Base-by-base conservation (phyloP, 92 coral and sea anemone genomes). In the Porites cylindrica region DNA sequence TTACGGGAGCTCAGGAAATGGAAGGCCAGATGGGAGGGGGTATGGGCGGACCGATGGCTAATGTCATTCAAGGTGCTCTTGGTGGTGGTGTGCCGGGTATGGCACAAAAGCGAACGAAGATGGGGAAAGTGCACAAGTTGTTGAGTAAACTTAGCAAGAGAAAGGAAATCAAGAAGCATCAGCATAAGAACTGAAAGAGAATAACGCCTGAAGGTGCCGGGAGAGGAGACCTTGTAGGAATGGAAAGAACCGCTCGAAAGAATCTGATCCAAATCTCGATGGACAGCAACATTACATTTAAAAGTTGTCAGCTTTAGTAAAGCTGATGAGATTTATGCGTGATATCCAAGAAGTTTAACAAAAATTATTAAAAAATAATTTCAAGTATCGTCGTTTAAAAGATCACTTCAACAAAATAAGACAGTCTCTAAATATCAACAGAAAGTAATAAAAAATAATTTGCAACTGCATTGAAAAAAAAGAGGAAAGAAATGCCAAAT, bases 111-210 rank as follows among this genome's bases (percentile, higher is more conserved):
- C 91, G 93, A 76, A 74, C 82, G 13, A 90, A 90, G 88, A 47
- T 90, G 88, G 89, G 91, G 83, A 90, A 90, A 80, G 93, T 90
- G 70, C 93, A 86, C 88, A 86, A 84, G 90, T 75, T 80, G 21
- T 76, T 83, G 9, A 75, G 87, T 73, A 83, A 83, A 66, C 73
- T 86, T 60, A 24, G 82, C 74, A 90, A 86, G 79, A 90, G 90
- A 50, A 90, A 86, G 81, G 72, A 75, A 47, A 81, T 67, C 93
- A 90, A 90, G 88, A 90, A 86, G 56, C 93, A 88, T 54, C 91
- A 90, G 64, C 91, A 61, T 75, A 90, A 76, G 76, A 82, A 90
- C 84, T 86, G 26, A 59, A 47, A 19, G 32, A 1, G 24, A 52
- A 7, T 20, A 18, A 17, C 26, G 17, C 7, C 70, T 18, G 19